Percentiles rank a stretch among this genome's conserved stretches.
phyloP scores from a whole-genome alignment of 2,888 invertebrate species.

The Argyra leucocephala region DNA sequence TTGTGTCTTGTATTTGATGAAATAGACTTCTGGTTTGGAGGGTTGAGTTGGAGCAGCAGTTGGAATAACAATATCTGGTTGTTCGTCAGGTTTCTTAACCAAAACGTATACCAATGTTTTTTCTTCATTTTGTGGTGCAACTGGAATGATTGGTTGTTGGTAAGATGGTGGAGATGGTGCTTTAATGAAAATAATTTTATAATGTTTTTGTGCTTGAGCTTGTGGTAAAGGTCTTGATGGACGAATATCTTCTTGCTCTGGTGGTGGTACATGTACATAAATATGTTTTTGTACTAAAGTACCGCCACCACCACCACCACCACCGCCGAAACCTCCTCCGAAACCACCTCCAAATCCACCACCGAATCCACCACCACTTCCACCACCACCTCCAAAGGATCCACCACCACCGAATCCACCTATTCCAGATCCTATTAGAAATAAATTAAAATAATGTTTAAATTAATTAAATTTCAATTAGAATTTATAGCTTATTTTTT shows the following conservation, averaged over 20 bases:
- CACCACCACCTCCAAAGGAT: conserved; percentile 11
- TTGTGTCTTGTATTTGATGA: conserved; percentile 66
- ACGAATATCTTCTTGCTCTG: conserved; percentile 66
- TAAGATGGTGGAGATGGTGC: conserved; percentile 56
- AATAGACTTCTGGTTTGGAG: conserved; percentile 66
- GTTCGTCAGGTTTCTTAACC: conserved; percentile 65
- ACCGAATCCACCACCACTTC: conserved; percentile 12
- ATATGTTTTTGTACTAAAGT: conserved; percentile 74
- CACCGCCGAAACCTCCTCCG: conserved; percentile 21
- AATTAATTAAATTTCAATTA: not conserved
- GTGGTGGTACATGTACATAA: conserved; percentile 82
- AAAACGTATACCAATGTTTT: conserved; percentile 66
- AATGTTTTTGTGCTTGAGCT: conserved; percentile 65
- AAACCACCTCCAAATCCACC: conserved; percentile 19
- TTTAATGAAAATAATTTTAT: conserved; percentile 72
- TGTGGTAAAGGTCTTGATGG: conserved; percentile 53
- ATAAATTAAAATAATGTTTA: not conserved
- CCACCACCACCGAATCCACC: conserved; percentile 16
- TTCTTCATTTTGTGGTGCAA: conserved; percentile 61
- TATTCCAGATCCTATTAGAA: conserved; percentile 11
- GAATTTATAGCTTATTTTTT: not conserved
- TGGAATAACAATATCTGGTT: conserved; percentile 57
- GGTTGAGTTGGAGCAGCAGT: conserved; percentile 63
- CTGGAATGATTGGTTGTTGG: conserved; percentile 51
- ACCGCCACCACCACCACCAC: conserved; percentile 1